Conservation (phyloP, 2,888 invertebrate species). For the Syrphus vitripennis region DNA sequence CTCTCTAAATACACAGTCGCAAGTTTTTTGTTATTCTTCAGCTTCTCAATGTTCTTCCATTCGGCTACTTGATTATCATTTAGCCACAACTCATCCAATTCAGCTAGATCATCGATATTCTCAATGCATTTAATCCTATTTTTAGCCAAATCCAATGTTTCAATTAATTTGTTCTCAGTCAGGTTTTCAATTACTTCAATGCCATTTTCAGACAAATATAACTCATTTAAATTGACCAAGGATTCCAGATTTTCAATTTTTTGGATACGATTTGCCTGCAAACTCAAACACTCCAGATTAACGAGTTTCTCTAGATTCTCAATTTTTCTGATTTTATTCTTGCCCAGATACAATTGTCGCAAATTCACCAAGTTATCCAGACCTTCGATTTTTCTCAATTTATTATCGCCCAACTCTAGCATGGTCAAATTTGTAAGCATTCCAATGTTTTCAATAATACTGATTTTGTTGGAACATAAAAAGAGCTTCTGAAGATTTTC, state of each 20-base stretch:
- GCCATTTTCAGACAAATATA: constrained; percentile 97
- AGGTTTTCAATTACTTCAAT: constrained; percentile 90
- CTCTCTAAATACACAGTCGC: constrained; percentile 95
- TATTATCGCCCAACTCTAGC: constrained; percentile 97
- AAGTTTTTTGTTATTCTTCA: constrained; percentile 86
- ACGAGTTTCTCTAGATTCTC: constrained; percentile 89
- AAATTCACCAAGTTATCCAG: constrained; percentile 89
- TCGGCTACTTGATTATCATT: constrained; percentile 94
- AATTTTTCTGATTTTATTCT: constrained; percentile 96
- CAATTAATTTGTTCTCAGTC: constrained; percentile 85
- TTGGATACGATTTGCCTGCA: constrained; percentile 94
- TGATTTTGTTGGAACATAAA: constrained; percentile 94
- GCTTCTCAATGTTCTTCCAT: constrained; percentile 91
- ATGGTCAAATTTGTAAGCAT: constrained; percentile 90
- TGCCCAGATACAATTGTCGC: constrained; percentile 92
- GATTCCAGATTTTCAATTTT: constrained; percentile 93
- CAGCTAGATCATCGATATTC: constrained; percentile 88
- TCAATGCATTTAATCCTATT: constrained; percentile 92
- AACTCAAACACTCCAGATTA: constrained; percentile 90
- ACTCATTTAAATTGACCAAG: constrained; percentile 89
- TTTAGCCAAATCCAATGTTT: constrained; percentile 94
- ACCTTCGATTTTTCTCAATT: constrained; percentile 93
- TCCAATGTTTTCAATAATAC: constrained; percentile 92
- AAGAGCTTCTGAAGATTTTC: constrained; percentile 91
- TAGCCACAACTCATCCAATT: constrained; percentile 97